phyloP scores from a whole-genome alignment of 2,888 invertebrate genomes.

The Xestia xanthographa region DNA sequence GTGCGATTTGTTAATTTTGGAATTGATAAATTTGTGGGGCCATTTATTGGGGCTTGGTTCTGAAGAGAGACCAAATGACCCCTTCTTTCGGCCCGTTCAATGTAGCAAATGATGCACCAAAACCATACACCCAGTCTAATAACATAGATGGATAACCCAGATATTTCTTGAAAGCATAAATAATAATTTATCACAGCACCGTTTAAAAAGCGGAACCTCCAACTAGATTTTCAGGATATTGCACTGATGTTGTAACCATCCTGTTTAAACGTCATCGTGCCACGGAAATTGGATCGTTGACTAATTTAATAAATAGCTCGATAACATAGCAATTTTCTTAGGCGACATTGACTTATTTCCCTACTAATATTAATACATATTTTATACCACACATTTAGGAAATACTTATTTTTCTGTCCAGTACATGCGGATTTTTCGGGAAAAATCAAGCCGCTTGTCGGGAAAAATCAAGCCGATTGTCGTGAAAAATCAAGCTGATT shows the following conservation, averaged over 20 bases:
- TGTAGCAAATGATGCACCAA: not conserved
- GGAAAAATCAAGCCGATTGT: not conserved
- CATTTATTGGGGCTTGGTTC: too few relatives aligned
- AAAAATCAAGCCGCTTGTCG: not conserved
- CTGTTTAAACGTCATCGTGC: slow-evolving; percentile 15
- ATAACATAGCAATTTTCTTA: not conserved
- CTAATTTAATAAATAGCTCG: slow-evolving; percentile 6
- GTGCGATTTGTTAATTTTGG: too few relatives aligned
- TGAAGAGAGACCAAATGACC: too few relatives aligned
- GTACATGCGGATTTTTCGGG: not conserved
- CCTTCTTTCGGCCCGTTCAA: not conserved
- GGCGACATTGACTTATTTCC: not conserved
- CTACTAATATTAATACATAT: not conserved
- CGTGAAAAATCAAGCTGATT: too few relatives aligned
- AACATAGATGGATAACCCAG: not conserved
- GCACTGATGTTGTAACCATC: slow-evolving; percentile 22
- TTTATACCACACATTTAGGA: not conserved
- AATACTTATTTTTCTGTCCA: not conserved
- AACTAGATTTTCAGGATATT: slow-evolving; percentile 43
- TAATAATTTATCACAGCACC: slow-evolving; percentile 15
- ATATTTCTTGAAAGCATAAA: slow-evolving; percentile 11
- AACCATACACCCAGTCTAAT: not conserved
- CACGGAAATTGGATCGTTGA: slow-evolving; percentile 24
- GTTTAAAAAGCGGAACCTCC: slow-evolving; percentile 16
- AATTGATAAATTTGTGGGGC: too few relatives aligned